Evolutionary conservation across 2,113 vertebrate genomes (phyloP), one percentile per base, ranked within the genome.

Genomic region (Zapus hudsonius): DNA sequence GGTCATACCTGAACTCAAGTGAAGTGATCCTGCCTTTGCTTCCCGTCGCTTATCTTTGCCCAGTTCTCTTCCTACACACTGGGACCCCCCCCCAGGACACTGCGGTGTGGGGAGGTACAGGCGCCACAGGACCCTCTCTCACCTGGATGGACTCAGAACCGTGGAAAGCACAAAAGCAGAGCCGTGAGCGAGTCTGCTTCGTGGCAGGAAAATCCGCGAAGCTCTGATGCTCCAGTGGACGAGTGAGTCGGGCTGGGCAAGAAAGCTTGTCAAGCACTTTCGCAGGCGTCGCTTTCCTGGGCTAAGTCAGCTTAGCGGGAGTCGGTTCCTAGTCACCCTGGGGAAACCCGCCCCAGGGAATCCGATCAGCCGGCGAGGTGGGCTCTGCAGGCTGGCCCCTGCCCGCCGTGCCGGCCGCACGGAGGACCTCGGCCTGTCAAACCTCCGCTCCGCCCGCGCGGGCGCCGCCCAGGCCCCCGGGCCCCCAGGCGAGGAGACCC

Each of bases 341-440:
- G n/a, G n/a, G n/a, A n/a, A n/a, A n/a, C n/a, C n/a, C n/a, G n/a
- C n/a, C n/a, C n/a, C n/a, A n/a, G n/a, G n/a, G n/a, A n/a, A n/a
- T n/a, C n/a, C n/a, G n/a, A n/a, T n/a, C n/a, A n/a, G n/a, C n/a
- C n/a, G n/a, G n/a, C n/a, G n/a, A n/a, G n/a, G n/a, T n/a, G n/a
- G n/a, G n/a, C n/a, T n/a, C n/a, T n/a, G n/a, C n/a, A n/a, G n/a
- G n/a, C n/a, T n/a, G n/a, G n/a, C n/a, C n/a, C n/a, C n/a, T n/a
- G n/a, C n/a, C n/a, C n/a, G n/a, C n/a, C n/a, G n/a, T n/a, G n/a
- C n/a, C n/a, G n/a, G n/a, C n/a, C n/a, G n/a, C n/a, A n/a, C n/a
- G n/a, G n/a, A n/a, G n/a, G 6, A 84, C 91, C 33, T 75, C 89
- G 61, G 90, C 92, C 94, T 97, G 96, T 97, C 96, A 96, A 97